phyloP scores from a whole-genome alignment of 2,888 invertebrate species.

The Lamellibrachia satsuma region DNA sequence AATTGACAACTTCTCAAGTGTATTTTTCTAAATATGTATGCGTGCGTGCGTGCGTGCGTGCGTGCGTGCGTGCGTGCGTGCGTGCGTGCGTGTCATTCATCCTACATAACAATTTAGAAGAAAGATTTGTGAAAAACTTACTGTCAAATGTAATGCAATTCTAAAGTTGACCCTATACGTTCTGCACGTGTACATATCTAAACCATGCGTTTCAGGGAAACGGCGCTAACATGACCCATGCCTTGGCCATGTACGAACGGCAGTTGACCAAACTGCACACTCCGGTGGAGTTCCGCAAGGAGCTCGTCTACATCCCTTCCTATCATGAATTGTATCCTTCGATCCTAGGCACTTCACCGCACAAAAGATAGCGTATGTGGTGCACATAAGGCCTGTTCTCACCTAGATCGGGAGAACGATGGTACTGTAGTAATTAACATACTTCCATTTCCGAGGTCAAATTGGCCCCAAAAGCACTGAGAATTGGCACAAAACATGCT shows the following conservation, averaged over 20 bases:
- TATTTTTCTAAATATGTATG: not conserved
- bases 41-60: not conserved
- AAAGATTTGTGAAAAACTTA: too few relatives aligned
- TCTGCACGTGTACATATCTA: not conserved
- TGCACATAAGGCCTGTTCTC: not conserved
- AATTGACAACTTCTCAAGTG: too few relatives aligned
- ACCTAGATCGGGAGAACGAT: not conserved
- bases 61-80: not conserved
- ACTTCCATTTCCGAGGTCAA: not conserved
- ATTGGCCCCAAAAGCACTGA: not conserved
- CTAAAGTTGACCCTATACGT: too few relatives aligned
- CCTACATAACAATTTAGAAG: too few relatives aligned
- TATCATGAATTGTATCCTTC: constrained; percentile 46
- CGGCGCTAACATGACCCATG: constrained; percentile 35
- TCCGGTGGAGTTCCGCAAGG: constrained; percentile 37
- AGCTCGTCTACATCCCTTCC: constrained; percentile 41
- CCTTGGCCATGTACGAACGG: constrained; percentile 40
- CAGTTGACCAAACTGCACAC: constrained; percentile 33
- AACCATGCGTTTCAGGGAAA: constrained; percentile 37
- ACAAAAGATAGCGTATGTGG: not conserved
- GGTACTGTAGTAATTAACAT: not conserved
- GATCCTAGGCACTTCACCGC: not conserved
- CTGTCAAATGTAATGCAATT: not conserved
- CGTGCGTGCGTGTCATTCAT: too few relatives aligned
- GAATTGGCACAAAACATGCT: not conserved